Conservation (phyloP, 92 coral and sea anemone species). For the Bergia puertoricense region DNA sequence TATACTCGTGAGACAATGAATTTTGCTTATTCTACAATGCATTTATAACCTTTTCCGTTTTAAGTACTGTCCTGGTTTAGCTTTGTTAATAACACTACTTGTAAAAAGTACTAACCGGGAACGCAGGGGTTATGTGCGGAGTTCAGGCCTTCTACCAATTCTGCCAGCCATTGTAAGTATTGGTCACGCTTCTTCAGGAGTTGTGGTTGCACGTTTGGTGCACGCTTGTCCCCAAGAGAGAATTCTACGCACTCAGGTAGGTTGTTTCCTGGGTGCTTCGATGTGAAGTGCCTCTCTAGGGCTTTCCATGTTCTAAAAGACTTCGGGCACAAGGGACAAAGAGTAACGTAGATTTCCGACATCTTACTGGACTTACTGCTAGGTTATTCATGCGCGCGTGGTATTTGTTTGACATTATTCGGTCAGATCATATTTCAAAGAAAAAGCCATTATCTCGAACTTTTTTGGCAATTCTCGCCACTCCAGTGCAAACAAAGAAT, state of each 20-base stretch:
- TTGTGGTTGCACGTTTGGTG: background rate
- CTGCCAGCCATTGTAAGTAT: constrained; percentile 41
- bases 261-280: background rate
- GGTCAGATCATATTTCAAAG: too few relatives aligned
- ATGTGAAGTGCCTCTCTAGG: background rate
- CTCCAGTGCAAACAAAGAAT: too few relatives aligned
- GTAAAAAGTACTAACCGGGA: constrained; percentile 49
- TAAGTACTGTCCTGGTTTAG: constrained; percentile 1
- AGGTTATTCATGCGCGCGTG: too few relatives aligned
- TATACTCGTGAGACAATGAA: too few relatives aligned
- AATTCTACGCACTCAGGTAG: background rate
- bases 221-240: background rate
- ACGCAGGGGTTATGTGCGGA: constrained; percentile 54
- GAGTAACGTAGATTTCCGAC: constrained; percentile 29
- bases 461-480: too few relatives aligned
- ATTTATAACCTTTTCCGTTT: background rate
- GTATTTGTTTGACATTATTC: too few relatives aligned
- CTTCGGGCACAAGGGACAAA: constrained; percentile 24
- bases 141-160: constrained; percentile 43
- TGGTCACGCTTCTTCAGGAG: constrained; percentile 3
- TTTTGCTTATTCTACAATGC: too few relatives aligned
- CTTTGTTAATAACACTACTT: constrained; percentile 14
- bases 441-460: too few relatives aligned
- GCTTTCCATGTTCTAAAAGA: background rate
- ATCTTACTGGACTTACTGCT: too few relatives aligned